Evolutionary conservation across 2,797 vertebrate genomes (phyloP).

Genomic region (Spinibarbus caldwelli): DNA sequence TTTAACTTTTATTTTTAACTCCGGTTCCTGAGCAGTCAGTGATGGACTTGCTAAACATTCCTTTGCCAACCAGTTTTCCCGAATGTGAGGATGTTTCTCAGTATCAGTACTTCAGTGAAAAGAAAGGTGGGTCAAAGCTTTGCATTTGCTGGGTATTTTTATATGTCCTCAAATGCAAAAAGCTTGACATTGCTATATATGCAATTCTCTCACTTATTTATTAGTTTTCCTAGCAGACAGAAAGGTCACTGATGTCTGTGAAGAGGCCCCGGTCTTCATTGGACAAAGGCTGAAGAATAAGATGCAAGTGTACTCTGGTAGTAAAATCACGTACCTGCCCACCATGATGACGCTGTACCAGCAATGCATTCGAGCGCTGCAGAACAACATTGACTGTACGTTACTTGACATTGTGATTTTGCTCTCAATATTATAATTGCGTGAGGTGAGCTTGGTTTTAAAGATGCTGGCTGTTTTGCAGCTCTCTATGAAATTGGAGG

Average conservation of each 20-base stretch:
- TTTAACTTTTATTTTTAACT: background rate
- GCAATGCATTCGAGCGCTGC: slow-evolving; percentile 87
- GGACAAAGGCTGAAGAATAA: slow-evolving; percentile 86
- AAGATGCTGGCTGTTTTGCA: slow-evolving; percentile 56
- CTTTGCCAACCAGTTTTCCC: slow-evolving; percentile 78
- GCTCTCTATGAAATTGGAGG: slow-evolving; percentile 88
- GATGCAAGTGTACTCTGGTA: slow-evolving; percentile 91
- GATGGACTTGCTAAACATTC: slow-evolving; percentile 81
- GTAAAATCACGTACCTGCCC: slow-evolving; percentile 81
- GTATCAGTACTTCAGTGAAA: slow-evolving; percentile 72
- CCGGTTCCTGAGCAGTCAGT: slow-evolving; percentile 68
- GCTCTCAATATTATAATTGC: background rate
- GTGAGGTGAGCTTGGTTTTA: background rate
- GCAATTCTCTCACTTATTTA: background rate
- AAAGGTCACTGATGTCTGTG: slow-evolving; percentile 62
- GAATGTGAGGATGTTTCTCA: slow-evolving; percentile 72
- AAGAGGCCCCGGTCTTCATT: slow-evolving; percentile 76
- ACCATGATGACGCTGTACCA: slow-evolving; percentile 88
- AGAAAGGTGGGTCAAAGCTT: slow-evolving; percentile 73
- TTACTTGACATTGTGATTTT: slow-evolving; percentile 26
- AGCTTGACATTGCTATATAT: background rate
- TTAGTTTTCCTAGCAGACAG: slow-evolving; percentile 59
- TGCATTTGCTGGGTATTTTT: background rate
- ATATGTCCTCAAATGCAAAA: background rate
- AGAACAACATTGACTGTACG: slow-evolving; percentile 92